Evolutionary conservation across 1,140 invertebrate species (phyloP).

Genomic region (Danaus plexippus): DNA sequence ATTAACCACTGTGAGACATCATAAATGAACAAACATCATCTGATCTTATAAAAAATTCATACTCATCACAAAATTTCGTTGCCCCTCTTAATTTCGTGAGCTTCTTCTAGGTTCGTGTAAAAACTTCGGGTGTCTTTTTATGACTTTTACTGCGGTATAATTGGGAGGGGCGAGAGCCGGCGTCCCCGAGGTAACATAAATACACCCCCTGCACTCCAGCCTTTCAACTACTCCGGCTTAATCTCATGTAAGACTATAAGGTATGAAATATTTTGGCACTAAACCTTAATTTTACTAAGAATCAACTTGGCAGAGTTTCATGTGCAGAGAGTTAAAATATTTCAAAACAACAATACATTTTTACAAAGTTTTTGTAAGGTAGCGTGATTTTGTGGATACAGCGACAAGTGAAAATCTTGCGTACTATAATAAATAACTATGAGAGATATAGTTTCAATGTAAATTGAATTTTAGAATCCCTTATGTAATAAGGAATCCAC

Average conservation of each 20-base stretch:
- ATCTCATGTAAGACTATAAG: slow-evolving; percentile 65
- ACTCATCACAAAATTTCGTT: slow-evolving; percentile 70
- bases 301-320: slow-evolving; percentile 4
- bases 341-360: no score
- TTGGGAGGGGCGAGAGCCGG: slow-evolving; percentile 66
- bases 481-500: slow-evolving; percentile 1
- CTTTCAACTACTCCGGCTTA: slow-evolving; percentile 55
- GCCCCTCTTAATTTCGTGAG: slow-evolving; percentile 71
- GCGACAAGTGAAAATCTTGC: no score
- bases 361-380: background rate
- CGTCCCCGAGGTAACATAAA: slow-evolving; percentile 71
- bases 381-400: no score
- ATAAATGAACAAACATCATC: slow-evolving; percentile 69
- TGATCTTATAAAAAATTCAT: slow-evolving; percentile 71
- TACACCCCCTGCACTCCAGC: slow-evolving; percentile 52
- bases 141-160: slow-evolving; percentile 72
- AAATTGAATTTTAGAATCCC: background rate
- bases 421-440: no score
- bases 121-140: slow-evolving; percentile 72
- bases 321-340: background rate
- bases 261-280: slow-evolving; percentile 47
- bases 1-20: slow-evolving; percentile 68
- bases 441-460: no score
- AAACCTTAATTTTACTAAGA: slow-evolving; percentile 16
- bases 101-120: slow-evolving; percentile 68